Conservation (phyloP, 2,113 vertebrate species). For the Istiophorus platypterus region DNA sequence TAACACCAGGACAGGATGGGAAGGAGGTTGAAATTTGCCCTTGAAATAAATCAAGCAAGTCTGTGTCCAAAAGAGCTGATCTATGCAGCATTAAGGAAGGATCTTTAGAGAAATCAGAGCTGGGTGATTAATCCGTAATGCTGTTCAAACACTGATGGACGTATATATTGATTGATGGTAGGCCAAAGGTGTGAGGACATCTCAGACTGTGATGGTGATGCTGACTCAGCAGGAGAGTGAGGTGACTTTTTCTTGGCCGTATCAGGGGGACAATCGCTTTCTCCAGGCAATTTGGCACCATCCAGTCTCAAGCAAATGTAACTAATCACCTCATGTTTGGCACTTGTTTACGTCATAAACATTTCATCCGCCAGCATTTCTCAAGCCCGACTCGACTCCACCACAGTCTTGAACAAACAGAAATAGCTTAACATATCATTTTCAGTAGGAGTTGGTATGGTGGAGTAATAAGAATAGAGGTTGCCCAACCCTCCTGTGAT, state of each 20-base stretch:
- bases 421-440: conserved; percentile 12
- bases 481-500: neutral
- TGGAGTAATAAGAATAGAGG: neutral
- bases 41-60: conserved; percentile 16
- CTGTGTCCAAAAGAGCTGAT: conserved; percentile 40
- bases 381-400: conserved; percentile 16
- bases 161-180: conserved; percentile 65
- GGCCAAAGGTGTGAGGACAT: conserved; percentile 54
- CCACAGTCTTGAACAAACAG: conserved; percentile 30
- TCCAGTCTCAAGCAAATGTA: conserved; percentile 31
- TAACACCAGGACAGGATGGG: neutral
- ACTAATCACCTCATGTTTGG: conserved; percentile 61
- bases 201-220: conserved; percentile 24
- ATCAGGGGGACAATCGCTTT: neutral
- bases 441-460: neutral
- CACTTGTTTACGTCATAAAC: conserved; percentile 30
- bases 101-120: conserved; percentile 48
- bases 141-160: conserved; percentile 56
- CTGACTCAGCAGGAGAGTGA: conserved; percentile 46
- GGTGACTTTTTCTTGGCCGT: conserved; percentile 69
- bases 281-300: conserved; percentile 53
- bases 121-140: conserved; percentile 55
- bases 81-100: conserved; percentile 23
- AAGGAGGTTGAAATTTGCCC: conserved; percentile 13
- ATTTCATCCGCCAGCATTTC: conserved; percentile 28